Base-by-base conservation (phyloP, 2,113 vertebrate species). In the Actinemys pallida region DNA sequence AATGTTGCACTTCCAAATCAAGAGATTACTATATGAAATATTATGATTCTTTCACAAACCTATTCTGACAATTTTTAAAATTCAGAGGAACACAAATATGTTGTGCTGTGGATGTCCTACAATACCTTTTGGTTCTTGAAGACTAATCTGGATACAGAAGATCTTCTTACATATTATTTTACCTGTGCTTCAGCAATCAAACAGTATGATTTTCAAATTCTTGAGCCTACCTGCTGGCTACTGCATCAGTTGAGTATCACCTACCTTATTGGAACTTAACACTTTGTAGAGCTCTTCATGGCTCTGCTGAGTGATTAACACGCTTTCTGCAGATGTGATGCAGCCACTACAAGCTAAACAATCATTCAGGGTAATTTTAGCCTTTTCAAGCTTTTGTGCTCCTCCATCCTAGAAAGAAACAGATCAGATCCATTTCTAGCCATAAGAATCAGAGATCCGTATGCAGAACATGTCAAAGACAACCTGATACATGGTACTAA, bases 331-430 rank as follows among this genome's bases (percentile, higher is more conserved):
- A 0, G 99, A 99, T 1, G 99, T 99, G 92, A 99, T 98, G 45
- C 99, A 99, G 95, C 99, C 99, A 5, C 99, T 99, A 93, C 99
- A 99, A 0, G 99, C 99, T 96, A 99, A 96, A 81, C 99, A 99
- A 97, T 99, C 99, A 0, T 99, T 99, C 87, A 99, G 98, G 0
- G 98, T 99, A 91, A 99, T 99, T 93, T 99, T 99, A 49, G 99
- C 99, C 89, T 98, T 99, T 84, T 99, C 99, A 90, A 99, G 98
- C 95, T 98, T 99, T 54, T 98, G 98, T 17, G 97, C 98, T 50
- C 90, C 98, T 19, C 99, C 99, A 35, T 99, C 99, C 99, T 99
- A n/a, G 3, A 88, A 84, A 87, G 27, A 57, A 92, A 91, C n/a
- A 92, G 17, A 75, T 3, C 0, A 59, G 50, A 20, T 2, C 84